Evolutionary conservation across 2,113 vertebrate species (phyloP), one percentile per base, ranked within the genome.

Genomic region (Anarhynchus alexandrinus): DNA sequence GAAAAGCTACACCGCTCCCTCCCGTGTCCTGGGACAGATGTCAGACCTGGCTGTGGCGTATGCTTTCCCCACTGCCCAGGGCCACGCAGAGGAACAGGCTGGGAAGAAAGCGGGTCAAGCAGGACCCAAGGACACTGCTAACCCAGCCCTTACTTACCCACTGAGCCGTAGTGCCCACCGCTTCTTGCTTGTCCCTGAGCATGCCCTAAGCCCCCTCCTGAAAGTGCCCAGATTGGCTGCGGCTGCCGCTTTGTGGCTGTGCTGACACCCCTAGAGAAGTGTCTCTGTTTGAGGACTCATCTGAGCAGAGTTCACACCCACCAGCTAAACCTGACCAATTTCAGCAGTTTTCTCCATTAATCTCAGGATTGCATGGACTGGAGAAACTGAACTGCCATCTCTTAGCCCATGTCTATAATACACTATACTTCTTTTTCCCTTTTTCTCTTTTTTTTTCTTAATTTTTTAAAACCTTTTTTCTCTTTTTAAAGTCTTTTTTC

Each of bases 121-220:
- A 29, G 40, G 42, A 86, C 29, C 17, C 25, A 20, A 54, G 34
- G 19, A 23, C 3, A 5, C 6, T 32, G 15, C 42, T 40, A 10
- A 8, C 3, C 2, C 30, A 66, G 6, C 6, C 22, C 7, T 38
- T 65, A 1, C 3, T 61, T 36, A 19, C 5, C 17, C 19, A 2
- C 25, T 40, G 21, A 49, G 21, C 27, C 4, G 4, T 5, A 7
- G 19, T 6, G 22, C 18, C 61, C 25, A 7, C 29, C 0, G 9
- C 47, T 64, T 38, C 42, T 47, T 2, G 0, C 7, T 36, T 10
- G 10, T 27, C 38, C 26, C 26, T 9, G 13, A 22, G 25, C 0
- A 0, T 21, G 10, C 32, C 19, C n/a, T 15, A 45, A 79, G 3
- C 2, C 6, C 21, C 7, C 21, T 51, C 21, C 32, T 52, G 43